Base-by-base conservation (phyloP, 2,888 invertebrate species). In the Ormyrus thymus region DNA sequence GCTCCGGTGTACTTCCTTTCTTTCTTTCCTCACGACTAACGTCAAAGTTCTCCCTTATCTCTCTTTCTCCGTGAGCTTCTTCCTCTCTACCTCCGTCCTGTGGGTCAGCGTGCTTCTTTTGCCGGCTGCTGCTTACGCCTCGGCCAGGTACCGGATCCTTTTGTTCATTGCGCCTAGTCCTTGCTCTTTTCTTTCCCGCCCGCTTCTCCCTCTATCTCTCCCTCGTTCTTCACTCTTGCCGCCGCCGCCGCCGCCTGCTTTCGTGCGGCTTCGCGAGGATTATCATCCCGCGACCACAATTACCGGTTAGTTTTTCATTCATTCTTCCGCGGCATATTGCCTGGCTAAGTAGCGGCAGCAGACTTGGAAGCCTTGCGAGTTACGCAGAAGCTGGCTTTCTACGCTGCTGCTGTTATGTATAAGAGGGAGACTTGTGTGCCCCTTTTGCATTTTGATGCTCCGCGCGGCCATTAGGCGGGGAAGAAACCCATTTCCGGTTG, bases 161-260 rank as follows among this genome's bases (percentile, higher is more conserved):
- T 72, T 72, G 65, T 77, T 65, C 50, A 53, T 48, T n/a, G 72
- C 45, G 13, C 43, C 84, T 29, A 43, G 48, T 13, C 82, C 81
- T 82, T 82, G 81, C 82, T 81, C 80, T 77, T 83, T 29, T 29
- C 29, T 77, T 84, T 84, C 81, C 15, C 43, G 82, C 13, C 51
- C 59, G 79, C 62, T 66, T 15, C 29, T 29, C 58, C 69, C 75
- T 73, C 55, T 29, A 2, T 15, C 56, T 48, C 4, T 29, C 29
- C 4, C 29, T 29, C 29, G 29, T 29, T 29, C 29, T 29, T 4
- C 29, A 29, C 29, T 29, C 29, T 29, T 3, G 29, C 29, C 29
- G 29, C 29, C 29, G 29, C 29, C 29, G 29, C 29, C 29, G 29
- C 29, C 29, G 29, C 29, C 56, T 43, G 7, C 46, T 64, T 7